Conservation (phyloP, 2,113 vertebrate genomes). For the Onychostoma macrolepis region DNA sequence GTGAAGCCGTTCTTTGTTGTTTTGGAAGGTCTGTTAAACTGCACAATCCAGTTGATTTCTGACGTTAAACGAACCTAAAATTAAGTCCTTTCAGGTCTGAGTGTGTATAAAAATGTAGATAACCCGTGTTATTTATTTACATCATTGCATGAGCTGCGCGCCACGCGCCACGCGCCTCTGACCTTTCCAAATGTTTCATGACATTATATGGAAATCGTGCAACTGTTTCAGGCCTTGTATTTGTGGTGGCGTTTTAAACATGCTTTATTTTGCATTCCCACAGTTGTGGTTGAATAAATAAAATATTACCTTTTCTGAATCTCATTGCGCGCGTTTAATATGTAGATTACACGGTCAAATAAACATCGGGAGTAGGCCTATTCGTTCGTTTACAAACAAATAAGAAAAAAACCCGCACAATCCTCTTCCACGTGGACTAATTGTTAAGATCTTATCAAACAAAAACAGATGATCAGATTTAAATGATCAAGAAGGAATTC, state of each 20-base stretch:
- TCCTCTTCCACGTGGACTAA: background rate
- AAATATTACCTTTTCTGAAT: background rate
- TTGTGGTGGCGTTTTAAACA: background rate
- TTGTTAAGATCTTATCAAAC: background rate
- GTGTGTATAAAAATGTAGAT: background rate
- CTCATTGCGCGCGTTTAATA: background rate
- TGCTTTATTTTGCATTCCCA: background rate
- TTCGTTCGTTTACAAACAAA: background rate
- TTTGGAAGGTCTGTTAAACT: no score
- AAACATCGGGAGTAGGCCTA: background rate
- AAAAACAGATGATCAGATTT: background rate
- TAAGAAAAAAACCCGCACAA: background rate
- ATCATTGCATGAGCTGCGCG: background rate
- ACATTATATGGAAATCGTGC: background rate
- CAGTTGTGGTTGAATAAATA: background rate
- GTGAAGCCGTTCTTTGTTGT: background rate
- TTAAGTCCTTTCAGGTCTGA: background rate
- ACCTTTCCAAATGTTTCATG: background rate
- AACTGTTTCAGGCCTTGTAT: background rate
- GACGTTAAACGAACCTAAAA: background rate
- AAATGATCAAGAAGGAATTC: background rate
- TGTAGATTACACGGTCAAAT: background rate
- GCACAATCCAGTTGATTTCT: background rate
- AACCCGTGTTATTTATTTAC: background rate
- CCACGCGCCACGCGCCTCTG: background rate